Evolutionary conservation across 2,888 invertebrate genomes (phyloP), one percentile per base, ranked within the genome.

Genomic region (Tortrix viridana): DNA sequence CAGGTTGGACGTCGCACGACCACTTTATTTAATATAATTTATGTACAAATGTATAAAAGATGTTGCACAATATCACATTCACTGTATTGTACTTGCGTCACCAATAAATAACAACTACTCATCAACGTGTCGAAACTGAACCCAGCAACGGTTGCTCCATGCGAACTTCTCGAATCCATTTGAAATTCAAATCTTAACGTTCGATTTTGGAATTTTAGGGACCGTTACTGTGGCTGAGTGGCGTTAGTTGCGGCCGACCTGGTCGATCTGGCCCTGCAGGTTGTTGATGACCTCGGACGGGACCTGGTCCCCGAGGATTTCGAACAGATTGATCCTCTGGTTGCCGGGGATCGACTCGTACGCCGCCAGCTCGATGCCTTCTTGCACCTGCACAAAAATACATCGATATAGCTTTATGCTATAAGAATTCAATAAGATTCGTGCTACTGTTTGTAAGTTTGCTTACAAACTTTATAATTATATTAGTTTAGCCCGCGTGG

Each of bases 221-320:
- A 38, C 55, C 55, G 56, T 41, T 63, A 52, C 57, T 63, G 57
- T 53, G 48, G 38, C 5, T 44, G 26, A 7, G 22, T 7, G 26
- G 26, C 19, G 41, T 71, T 82, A 86, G 78, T 94, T 94, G 73
- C 93, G 94, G 72, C 97, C 97, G 75, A 97, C 95, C 87, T 96
- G 95, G 85, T 97, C 97, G 75, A 97, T 95, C 88, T 97, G 97
- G 59, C 94, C 90, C 83, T 97, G 97, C 67, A 97, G 93, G 88
- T 97, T 97, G 93, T 95, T 96, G 82, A 97, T 96, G 43, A 97
- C 97, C 89, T 97, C 97, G 49, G 95, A 94, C 7, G 97, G 97
- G 67, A 97, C 95, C 84, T 96, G 96, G 81, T 96, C 96, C 7
- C 97, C 97, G 62, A 97, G 93, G 75, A 97, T 96, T 84, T 96